These are phyloP conservation scores for Rallus limicola DNA, from an alignment of 2,113 vertebrate species.

Conservation along the genomic window DNA sequence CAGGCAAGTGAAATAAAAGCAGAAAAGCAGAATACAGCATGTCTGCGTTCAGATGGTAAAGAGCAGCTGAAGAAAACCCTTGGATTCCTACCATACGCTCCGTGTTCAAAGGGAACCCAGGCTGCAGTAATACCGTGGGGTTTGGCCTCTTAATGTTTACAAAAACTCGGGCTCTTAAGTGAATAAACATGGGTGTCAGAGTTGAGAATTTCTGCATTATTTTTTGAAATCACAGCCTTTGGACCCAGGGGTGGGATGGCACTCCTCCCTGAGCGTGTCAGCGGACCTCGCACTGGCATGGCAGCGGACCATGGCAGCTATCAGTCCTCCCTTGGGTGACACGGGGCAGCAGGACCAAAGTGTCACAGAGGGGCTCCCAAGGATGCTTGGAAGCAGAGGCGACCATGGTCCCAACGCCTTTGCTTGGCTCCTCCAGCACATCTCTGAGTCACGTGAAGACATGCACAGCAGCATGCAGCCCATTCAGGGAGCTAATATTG, in stretches of 20 bases:
- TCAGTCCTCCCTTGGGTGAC: not conserved
- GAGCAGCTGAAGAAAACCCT: not conserved
- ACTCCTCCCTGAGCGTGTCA: not conserved
- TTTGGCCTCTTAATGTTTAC: not conserved
- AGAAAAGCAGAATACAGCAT: not conserved
- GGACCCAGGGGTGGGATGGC: not conserved
- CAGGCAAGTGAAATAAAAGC: not conserved
- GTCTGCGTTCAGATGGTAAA: not conserved
- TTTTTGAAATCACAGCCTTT: not conserved
- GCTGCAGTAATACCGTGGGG: not conserved
- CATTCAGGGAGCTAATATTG: not conserved
- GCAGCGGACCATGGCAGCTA: not conserved
- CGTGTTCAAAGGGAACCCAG: not conserved
- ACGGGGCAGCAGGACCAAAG: fast-evolving
- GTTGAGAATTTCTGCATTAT: not conserved
- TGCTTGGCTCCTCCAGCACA: not conserved
- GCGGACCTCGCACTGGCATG: not conserved
- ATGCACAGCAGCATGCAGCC: not conserved
- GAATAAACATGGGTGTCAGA: not conserved
- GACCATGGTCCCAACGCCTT: fast-evolving
- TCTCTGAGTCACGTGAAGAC: not conserved
- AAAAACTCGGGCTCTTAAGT: not conserved
- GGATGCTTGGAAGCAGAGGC: not conserved
- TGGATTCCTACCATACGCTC: not conserved
- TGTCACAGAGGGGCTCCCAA: not conserved